phyloP scores from a whole-genome alignment of 2,113 vertebrate species.

The Burhinus oedicnemus region DNA sequence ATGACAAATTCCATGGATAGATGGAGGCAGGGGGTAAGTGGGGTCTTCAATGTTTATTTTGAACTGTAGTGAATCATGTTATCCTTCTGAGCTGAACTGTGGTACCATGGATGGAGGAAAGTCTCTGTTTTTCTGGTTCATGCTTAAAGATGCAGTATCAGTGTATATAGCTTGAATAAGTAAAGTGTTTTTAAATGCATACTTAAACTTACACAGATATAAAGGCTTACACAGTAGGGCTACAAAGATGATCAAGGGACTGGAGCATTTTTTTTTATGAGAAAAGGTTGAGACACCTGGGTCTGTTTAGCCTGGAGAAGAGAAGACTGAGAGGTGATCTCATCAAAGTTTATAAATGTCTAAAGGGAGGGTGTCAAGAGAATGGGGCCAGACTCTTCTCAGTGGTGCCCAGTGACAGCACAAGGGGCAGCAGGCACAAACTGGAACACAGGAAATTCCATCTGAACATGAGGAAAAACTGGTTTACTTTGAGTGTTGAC shows the following conservation, averaged over 20 bases:
- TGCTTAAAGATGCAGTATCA: neutral
- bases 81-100: neutral
- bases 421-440: neutral
- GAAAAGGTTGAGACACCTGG: neutral
- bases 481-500: neutral
- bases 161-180: neutral
- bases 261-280: neutral
- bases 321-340: neutral
- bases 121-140: neutral
- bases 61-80: neutral
- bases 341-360: neutral
- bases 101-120: neutral
- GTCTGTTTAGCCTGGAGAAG: neutral
- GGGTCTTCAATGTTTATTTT: neutral
- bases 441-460: neutral
- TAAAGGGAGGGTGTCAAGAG: neutral
- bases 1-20: neutral
- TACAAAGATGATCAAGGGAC: neutral
- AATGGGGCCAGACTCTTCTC: neutral
- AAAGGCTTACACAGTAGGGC: neutral
- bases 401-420: neutral
- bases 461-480: neutral
- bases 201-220: neutral
- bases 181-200: neutral
- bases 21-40: neutral